These are phyloP conservation scores for Nilaparvata lugens DNA, from an alignment of 1,140 invertebrate species.

Conservation along the genomic window DNA sequence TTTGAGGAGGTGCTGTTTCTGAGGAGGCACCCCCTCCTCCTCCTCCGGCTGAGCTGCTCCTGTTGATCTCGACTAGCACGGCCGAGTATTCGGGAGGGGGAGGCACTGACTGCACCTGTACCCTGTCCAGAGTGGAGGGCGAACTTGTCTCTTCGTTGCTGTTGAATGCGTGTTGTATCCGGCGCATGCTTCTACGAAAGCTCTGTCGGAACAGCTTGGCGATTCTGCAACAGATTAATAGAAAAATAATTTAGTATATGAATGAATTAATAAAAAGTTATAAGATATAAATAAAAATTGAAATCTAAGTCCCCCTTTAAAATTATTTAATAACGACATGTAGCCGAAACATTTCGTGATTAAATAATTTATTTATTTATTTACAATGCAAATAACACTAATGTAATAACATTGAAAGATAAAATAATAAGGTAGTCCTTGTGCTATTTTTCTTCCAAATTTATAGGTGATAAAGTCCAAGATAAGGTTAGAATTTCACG, in stretches of 20 bases:
- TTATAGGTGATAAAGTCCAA: no score
- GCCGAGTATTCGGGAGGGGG: constrained; percentile 54
- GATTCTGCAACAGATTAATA: constrained; percentile 38
- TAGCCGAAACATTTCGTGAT: no score
- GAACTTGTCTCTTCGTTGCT: constrained; percentile 29
- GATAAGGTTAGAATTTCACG: no score
- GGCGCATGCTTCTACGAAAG: constrained; percentile 66
- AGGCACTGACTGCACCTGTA: constrained; percentile 40
- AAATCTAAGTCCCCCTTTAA: no score
- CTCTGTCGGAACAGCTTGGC: constrained; percentile 71
- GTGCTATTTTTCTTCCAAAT: no score
- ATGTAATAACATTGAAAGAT: no score
- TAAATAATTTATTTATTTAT: no score
- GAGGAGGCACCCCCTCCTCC: no score
- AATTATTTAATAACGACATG: no score
- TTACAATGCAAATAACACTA: no score
- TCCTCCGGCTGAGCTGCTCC: constrained; percentile 28
- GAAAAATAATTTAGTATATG: background rate
- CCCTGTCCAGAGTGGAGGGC: constrained; percentile 24
- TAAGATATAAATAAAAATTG: no score
- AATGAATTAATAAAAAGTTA: background rate
- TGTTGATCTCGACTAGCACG: constrained; percentile 50
- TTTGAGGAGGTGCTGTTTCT: background rate
- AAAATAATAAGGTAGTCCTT: no score
- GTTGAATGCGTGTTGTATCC: constrained; percentile 45